These are phyloP conservation scores for Anolis apletophallus DNA, from an alignment of 2,797 vertebrate genomes.

Conservation along the genomic window DNA sequence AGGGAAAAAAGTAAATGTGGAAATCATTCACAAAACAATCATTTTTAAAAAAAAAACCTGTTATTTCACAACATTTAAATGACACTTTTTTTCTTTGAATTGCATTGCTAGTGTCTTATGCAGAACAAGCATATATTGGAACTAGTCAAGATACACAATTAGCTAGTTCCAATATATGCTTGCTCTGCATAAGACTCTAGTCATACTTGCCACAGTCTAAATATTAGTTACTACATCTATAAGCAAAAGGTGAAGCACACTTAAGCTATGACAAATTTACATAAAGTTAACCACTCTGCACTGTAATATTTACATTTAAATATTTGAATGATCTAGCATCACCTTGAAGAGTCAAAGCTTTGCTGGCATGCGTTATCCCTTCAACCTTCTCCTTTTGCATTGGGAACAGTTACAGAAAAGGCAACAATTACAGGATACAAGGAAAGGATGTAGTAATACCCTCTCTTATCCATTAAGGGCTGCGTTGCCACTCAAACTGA, in stretches of 20 bases:
- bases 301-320: neutral
- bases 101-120: neutral
- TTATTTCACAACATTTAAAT: neutral
- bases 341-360: neutral
- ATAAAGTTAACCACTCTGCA: neutral
- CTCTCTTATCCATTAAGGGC: neutral
- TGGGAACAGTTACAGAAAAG: neutral
- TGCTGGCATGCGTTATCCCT: neutral
- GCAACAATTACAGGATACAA: neutral
- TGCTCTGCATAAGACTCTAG: neutral
- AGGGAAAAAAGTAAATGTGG: neutral
- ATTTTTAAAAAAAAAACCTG: neutral
- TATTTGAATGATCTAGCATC: neutral
- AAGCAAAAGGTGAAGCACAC: neutral
- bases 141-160: neutral
- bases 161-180: neutral
- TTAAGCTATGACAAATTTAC: neutral
- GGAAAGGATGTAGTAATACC: constrained; percentile 4
- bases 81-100: too few species aligned
- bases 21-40: neutral
- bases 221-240: constrained; percentile 1
- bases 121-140: neutral
- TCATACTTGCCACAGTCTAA: neutral
- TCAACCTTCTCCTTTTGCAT: neutral
- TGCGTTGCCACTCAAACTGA: constrained; percentile 15